Evolutionary conservation across 2,797 vertebrate genomes (phyloP).

Genomic region (Chelidonichthys spinosus): DNA sequence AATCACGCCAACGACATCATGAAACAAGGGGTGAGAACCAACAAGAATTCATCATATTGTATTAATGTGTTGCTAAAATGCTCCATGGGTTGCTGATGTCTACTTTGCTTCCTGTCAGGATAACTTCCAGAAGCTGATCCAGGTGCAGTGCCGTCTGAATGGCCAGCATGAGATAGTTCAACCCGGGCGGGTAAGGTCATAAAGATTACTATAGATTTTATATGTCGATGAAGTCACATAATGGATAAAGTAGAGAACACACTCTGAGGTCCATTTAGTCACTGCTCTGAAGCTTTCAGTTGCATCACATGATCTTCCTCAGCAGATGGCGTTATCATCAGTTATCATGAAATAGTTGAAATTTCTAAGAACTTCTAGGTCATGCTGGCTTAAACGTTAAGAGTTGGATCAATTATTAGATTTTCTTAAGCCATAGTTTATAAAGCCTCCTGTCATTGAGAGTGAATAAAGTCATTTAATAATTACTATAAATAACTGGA

Average conservation of each 20-base stretch:
- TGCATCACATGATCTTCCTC: not conserved
- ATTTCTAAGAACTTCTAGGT: not conserved
- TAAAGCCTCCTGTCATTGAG: not conserved
- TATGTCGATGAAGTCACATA: not conserved
- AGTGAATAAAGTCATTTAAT: not conserved
- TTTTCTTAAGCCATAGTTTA: not conserved
- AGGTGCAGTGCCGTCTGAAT: conserved; percentile 92
- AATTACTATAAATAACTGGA: not conserved
- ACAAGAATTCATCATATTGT: not conserved
- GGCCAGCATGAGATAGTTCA: conserved; percentile 95
- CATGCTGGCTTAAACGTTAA: not conserved
- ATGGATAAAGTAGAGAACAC: not conserved
- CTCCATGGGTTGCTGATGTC: not conserved
- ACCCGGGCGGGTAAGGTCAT: conserved; percentile 89
- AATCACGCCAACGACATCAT: conserved; percentile 98
- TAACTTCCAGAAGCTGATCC: conserved; percentile 96
- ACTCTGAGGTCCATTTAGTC: not conserved
- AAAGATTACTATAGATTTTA: not conserved
- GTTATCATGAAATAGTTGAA: not conserved
- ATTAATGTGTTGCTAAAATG: not conserved
- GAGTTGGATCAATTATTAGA: not conserved
- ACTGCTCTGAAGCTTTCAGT: not conserved
- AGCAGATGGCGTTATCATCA: not conserved
- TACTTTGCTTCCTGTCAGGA: conserved; percentile 83
- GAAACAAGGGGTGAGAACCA: conserved; percentile 93